Evolutionary conservation across 1,140 invertebrate species (phyloP).

Genomic region (Drosophila pectinifera): DNA sequence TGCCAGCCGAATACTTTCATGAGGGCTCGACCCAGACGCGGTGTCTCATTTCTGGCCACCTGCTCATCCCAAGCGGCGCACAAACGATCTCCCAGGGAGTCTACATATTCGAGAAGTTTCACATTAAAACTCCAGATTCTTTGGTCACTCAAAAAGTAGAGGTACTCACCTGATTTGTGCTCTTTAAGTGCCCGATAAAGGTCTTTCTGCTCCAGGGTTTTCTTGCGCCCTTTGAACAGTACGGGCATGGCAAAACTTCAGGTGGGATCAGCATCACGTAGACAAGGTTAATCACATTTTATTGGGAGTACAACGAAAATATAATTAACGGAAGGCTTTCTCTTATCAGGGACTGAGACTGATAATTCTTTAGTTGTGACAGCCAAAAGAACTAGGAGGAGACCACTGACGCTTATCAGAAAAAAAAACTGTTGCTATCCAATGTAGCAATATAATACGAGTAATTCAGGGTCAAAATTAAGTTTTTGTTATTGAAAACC

Average conservation of each 20-base stretch:
- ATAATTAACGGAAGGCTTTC: slow-evolving; percentile 36
- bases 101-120: slow-evolving; percentile 10
- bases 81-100: slow-evolving; percentile 67
- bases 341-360: slow-evolving; percentile 32
- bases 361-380: slow-evolving; percentile 27
- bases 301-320: slow-evolving; percentile 20
- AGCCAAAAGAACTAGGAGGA: slow-evolving; percentile 21
- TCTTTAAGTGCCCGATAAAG: slow-evolving; percentile 86
- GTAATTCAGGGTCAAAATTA: slow-evolving; percentile 11
- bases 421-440: slow-evolving; percentile 10
- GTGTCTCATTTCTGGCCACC: slow-evolving; percentile 48
- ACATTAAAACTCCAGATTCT: not conserved
- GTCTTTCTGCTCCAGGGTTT: slow-evolving; percentile 86
- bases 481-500: not conserved
- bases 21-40: slow-evolving; percentile 50
- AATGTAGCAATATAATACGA: slow-evolving; percentile 2
- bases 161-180: slow-evolving; percentile 85
- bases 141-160: not conserved
- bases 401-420: slow-evolving; percentile 25
- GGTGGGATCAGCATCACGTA: slow-evolving; percentile 26
- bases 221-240: slow-evolving; percentile 85
- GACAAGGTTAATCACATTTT: slow-evolving; percentile 18
- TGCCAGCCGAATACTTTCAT: slow-evolving; percentile 62
- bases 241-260: slow-evolving; percentile 85
- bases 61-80: slow-evolving; percentile 70